Evolutionary conservation across 2,888 invertebrate genomes (phyloP), one percentile per base, ranked within the genome.

Genomic region (Cheilosia scutellata): DNA sequence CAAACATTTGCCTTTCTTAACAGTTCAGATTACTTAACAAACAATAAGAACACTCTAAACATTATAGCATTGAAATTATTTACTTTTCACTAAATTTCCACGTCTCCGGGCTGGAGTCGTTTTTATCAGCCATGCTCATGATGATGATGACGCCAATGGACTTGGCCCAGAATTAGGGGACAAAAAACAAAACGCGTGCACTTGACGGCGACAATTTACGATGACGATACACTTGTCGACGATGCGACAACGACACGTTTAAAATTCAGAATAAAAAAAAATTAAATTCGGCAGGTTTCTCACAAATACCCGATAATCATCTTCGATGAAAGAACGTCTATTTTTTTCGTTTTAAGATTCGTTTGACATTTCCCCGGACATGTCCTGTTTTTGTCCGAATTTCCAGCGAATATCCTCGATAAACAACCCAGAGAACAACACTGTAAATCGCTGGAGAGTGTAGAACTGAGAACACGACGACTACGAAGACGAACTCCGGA

Each of bases 71-170:
- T 20, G 7, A 25, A 27, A 11, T 20, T 40, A 60, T 25, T 42
- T 83, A 83, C 83, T 83, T 74, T 33, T 62, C 42, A 57, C n/a
- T 57, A 7, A 74, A 25, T 51, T 65, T 74, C 29, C 62, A 55
- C 63, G 57, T 33, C n/a, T 74, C 72, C 13, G 78, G 78, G 62
- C 74, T 79, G 49, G 79, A 83, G 55, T 74, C 83, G 27, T 13
- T 62, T 27, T 66, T 49, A 53, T 78, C 72, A 42, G 72, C 62
- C 82, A 83, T 83, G 31, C 33, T 74, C 82, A 83, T 72, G 31
- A 27, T 62, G 31, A 27, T 62, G 40, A n/a, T 66, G n/a, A 33
- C n/a, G 11, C 37, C 37, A 55, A 13, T 72, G 33, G 60, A 51
- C 57, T 63, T 49, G 40, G 66, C 42, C 58, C 27, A 60, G 16